Base-by-base conservation (phyloP, 2,888 invertebrate genomes). In the Malachius bipustulatus region DNA sequence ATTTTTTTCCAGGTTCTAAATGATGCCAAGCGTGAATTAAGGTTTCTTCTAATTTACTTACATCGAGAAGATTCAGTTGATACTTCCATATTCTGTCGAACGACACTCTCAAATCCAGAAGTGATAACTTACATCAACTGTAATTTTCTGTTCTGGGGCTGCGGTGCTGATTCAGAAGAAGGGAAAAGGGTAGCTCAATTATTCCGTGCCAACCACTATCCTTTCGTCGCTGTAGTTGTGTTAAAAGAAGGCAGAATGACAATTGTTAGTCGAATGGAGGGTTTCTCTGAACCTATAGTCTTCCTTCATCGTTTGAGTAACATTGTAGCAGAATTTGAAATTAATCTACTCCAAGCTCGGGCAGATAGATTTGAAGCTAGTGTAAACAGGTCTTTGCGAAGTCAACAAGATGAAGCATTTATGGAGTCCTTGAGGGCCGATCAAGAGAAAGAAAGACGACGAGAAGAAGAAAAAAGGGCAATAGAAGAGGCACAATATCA, bases 321-420 rank as follows among this genome's bases (percentile, higher is more conserved):
- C 9, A 77, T 89, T 30, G 81, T 91, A 38, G 67, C 73, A 3
- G 87, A 88, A 46, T 93, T 93, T 63, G 90, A 94, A 56, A 75
- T 81, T 16, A 85, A 83, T 64, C 65, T 96, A 11, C 77, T 84
- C 32, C 82, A 83, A 36, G 90, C 90, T 1, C 70, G 93, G 45
- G 81, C 85, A 39, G 91, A 93, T 40, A 68, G 85, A 42, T 73
- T 85, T 49, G 87, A 88, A 55, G 73, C 87, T 12, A 85, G 78
- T 52, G 71, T 89, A 45, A 90, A 84, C 39, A 85, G 89, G 48
- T 82, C 84, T 0, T 65, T 96, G 32, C 73, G 96, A 16, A 80
- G 81, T 34, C 80, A 93, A 45, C 96, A 97, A 58, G 96, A 97
- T 62, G 83, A 83, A 57, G 96, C 94, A 1, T 97, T 93, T 57